Evolutionary conservation across 2,797 vertebrate species (phyloP), one percentile per base, ranked within the genome.

Genomic region (Parambassis ranga): DNA sequence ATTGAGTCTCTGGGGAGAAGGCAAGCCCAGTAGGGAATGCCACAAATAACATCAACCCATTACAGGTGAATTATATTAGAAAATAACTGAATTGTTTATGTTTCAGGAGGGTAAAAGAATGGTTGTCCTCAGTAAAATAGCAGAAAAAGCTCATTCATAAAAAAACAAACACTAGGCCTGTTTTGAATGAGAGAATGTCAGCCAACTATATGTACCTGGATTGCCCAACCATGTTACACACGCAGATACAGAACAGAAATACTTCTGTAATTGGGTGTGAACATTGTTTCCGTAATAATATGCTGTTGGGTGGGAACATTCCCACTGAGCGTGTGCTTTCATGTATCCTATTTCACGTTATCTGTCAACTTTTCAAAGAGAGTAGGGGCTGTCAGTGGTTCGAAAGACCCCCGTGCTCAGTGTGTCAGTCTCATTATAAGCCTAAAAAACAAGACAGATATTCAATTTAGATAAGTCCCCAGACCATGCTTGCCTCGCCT

Each of bases 381-480:
- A 84, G 76, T 62, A 66, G 61, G 61, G 67, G 72, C 79, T 88
- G 82, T 87, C 83, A 86, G 81, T 87, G 84, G 86, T 73, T 68
- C 63, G 44, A 75, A 68, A 88, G 87, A 90, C 87, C 83, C 78
- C 81, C 31, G 4, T 84, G 86, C 87, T 85, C 80, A 74, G 77
- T 37, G 73, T 87, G 87, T 84, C 84, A 90, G 83, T 90, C 83
- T 91, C 85, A 90, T 90, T 93, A 88, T 84, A 88, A 81, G 68
- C 65, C 84, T 87, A 87, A 89, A 90, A 92, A 92, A 92, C 87
- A 91, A 91, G 90, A 84, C 81, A 90, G 91, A 92, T 92, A 92
- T 93, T 93, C 89, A 92, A 93, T 93, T 93, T 91, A 93, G 92
- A 93, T 93, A 92, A 91, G 85, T 86, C 83, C 82, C 84, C 79